Percentiles rank a stretch among this genome's conserved stretches.
These are phyloP conservation scores for Taphrorychus bicolor DNA, from an alignment of 2,888 invertebrate species.

Conservation along the genomic window DNA sequence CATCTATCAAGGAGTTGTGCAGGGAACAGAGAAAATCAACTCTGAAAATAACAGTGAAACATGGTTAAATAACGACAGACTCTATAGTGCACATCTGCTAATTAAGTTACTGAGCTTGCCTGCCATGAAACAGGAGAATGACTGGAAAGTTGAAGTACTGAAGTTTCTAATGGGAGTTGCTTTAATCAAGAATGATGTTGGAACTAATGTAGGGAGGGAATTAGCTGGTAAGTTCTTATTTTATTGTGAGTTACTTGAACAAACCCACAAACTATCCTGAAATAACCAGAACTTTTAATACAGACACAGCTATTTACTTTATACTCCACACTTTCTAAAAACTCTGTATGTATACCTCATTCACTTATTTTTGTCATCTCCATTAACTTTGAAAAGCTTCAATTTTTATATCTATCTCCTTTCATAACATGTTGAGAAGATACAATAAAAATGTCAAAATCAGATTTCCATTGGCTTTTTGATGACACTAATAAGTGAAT, in stretches of 20 bases:
- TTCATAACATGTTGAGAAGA: no score
- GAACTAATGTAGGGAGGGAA: conserved; percentile 65
- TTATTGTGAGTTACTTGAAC: neutral
- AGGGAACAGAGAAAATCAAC: conserved; percentile 56
- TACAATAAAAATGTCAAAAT: no score
- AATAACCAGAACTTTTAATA: no score
- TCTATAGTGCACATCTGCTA: conserved; percentile 69
- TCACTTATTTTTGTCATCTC: no score
- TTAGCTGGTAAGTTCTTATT: conserved; percentile 64
- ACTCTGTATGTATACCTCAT: no score
- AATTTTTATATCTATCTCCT: no score
- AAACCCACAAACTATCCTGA: neutral
- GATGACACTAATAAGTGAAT: no score
- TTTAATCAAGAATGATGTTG: conserved; percentile 65
- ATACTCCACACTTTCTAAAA: no score
- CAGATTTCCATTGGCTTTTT: no score
- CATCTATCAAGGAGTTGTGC: conserved; percentile 66
- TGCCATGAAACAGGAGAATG: conserved; percentile 61
- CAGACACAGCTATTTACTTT: no score
- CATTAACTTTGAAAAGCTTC: no score
- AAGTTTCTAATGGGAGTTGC: conserved; percentile 70
- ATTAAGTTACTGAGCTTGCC: conserved; percentile 60
- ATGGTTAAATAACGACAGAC: conserved; percentile 74
- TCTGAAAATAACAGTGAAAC: conserved; percentile 58
- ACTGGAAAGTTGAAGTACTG: conserved; percentile 73